Percentiles rank a stretch among this genome's conserved stretches.
phyloP scores from a whole-genome alignment of 2,797 vertebrate genomes.

The Melanotaenia pygmaea region DNA sequence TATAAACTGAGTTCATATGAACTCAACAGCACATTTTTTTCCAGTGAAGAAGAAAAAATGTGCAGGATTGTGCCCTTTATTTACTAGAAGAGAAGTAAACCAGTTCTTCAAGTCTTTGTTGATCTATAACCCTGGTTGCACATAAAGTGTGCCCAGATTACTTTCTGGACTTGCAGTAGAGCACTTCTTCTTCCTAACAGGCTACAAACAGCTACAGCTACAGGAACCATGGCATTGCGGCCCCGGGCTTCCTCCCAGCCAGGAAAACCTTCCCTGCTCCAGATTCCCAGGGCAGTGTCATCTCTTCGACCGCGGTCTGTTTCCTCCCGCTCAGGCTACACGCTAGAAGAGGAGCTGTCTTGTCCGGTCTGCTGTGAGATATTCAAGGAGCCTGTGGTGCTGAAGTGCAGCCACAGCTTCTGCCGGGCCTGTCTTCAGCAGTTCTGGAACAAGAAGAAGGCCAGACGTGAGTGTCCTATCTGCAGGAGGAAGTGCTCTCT shows the following conservation, averaged over 20 bases:
- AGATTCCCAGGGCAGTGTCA: conserved; percentile 57
- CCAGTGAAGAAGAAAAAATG: not conserved
- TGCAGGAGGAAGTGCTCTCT: conserved; percentile 83
- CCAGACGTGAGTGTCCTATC: conserved; percentile 82
- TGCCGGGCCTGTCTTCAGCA: conserved; percentile 82
- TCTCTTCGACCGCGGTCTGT: conserved; percentile 72
- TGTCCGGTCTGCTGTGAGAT: conserved; percentile 86
- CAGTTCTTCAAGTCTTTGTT: conserved; percentile 68
- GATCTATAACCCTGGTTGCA: conserved; percentile 53
- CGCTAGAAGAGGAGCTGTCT: conserved; percentile 83
- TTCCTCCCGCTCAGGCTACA: conserved; percentile 68
- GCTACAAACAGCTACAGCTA: not conserved
- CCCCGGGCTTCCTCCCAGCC: conserved; percentile 84
- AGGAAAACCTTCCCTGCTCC: conserved; percentile 71
- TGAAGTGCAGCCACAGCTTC: conserved; percentile 88
- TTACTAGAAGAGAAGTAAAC: conserved; percentile 66
- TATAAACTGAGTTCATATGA: not conserved
- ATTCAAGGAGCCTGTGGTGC: conserved; percentile 84
- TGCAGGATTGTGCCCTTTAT: conserved; percentile 47
- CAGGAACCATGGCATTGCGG: conserved; percentile 74
- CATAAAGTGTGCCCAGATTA: conserved; percentile 40
- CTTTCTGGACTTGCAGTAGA: conserved; percentile 22
- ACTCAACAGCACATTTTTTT: not conserved
- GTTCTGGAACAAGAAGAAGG: conserved; percentile 84
- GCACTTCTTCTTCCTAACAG: not conserved